Conservation (phyloP, 2,797 vertebrate species). For the Rhodeus uyekii region DNA sequence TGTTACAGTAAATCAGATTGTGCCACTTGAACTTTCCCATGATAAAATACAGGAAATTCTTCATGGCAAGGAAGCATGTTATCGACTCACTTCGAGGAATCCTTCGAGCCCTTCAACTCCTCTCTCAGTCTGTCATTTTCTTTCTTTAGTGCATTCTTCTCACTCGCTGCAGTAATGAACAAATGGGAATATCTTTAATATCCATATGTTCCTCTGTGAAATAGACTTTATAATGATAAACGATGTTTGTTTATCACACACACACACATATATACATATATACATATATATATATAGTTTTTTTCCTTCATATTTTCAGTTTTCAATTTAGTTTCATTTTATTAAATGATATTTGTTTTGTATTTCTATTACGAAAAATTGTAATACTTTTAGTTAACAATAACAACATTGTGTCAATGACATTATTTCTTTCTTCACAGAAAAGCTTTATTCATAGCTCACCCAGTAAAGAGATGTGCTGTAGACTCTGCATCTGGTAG, state of each 20-base stretch:
- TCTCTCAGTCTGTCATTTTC: constrained; percentile 85
- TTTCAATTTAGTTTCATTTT: no score
- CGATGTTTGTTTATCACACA: no score
- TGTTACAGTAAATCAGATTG: background rate
- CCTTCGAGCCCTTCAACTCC: constrained; percentile 77
- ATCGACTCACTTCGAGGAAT: constrained; percentile 77
- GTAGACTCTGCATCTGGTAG: constrained; percentile 87
- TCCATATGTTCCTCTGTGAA: background rate
- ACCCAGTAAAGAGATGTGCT: constrained; percentile 90
- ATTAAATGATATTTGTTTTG: background rate
- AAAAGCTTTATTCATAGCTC: constrained; percentile 24
- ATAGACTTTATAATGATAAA: background rate
- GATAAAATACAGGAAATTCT: background rate
- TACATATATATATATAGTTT: no score
- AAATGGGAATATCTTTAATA: constrained; percentile 24
- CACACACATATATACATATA: no score
- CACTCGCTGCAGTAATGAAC: constrained; percentile 74
- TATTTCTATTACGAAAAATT: background rate
- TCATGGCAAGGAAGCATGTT: background rate
- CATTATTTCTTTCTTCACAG: background rate
- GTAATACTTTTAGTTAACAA: background rate
- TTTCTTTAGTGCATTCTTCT: constrained; percentile 83
- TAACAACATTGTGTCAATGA: background rate
- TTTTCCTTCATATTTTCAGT: no score
- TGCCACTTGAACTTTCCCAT: background rate